Percentiles rank a stretch among this genome's conserved stretches.
These are phyloP conservation scores for Microctenopoma lineatum DNA, from an alignment of 2,797 vertebrate species.

Conservation along the genomic window DNA sequence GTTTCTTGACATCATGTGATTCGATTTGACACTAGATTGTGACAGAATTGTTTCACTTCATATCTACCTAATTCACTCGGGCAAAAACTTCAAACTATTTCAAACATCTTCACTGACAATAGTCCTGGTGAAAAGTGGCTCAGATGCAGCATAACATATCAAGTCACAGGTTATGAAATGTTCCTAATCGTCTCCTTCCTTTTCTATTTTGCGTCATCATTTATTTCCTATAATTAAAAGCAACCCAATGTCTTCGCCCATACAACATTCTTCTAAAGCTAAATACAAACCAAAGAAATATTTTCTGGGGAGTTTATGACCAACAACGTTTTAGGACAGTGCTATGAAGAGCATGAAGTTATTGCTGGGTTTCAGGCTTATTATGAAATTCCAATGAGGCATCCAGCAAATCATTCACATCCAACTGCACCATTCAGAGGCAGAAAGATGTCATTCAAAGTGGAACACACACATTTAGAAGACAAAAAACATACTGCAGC, in stretches of 20 bases:
- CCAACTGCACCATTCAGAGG: conserved; percentile 33
- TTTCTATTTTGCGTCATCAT: background rate
- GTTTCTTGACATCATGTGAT: too few species aligned
- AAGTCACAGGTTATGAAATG: background rate
- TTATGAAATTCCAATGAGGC: conserved; percentile 38
- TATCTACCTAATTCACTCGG: background rate
- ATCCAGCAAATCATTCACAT: conserved; percentile 38
- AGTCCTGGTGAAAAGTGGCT: background rate
- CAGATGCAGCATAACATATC: background rate
- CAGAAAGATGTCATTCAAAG: conserved; percentile 49
- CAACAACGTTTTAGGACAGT: too few species aligned
- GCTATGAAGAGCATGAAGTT: conserved; percentile 10
- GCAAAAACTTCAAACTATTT: background rate
- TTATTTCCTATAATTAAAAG: background rate
- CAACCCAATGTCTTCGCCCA: background rate
- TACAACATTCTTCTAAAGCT: background rate
- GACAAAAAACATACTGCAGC: conserved; percentile 24
- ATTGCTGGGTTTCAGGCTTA: conserved; percentile 15
- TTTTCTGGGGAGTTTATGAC: background rate
- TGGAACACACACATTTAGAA: conserved; percentile 48
- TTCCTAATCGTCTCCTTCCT: background rate
- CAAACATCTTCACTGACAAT: background rate
- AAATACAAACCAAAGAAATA: background rate
- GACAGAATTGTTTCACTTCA: too few species aligned
- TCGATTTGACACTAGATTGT: too few species aligned